These are phyloP conservation scores for Otis tarda DNA, from an alignment of 2,113 vertebrate genomes.

Conservation along the genomic window DNA sequence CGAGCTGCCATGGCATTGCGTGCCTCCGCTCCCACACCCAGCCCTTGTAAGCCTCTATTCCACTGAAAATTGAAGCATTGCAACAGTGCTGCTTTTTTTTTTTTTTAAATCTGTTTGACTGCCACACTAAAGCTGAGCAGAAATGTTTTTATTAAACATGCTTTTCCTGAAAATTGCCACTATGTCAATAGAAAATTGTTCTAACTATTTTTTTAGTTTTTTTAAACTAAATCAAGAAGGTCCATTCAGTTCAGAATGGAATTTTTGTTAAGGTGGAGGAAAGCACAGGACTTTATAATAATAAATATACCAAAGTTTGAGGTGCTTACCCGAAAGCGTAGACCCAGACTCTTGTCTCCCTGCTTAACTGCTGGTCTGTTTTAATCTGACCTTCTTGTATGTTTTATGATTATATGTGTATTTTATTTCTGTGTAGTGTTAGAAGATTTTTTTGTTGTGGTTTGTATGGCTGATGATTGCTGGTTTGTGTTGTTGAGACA, in stretches of 20 bases:
- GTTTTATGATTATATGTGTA: neutral
- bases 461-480: neutral
- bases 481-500: neutral
- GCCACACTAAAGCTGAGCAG: neutral
- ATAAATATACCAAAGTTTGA: neutral
- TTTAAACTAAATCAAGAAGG: neutral
- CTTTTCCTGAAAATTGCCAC: neutral
- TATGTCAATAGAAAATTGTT: neutral
- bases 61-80: neutral
- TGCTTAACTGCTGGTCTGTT: neutral
- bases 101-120: neutral
- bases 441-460: neutral
- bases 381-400: neutral
- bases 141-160: accelerated
- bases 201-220: neutral
- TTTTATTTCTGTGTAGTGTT: neutral
- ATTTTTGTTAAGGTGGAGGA: neutral
- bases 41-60: neutral
- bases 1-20: accelerated
- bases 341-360: neutral
- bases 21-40: neutral
- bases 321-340: neutral
- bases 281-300: neutral
- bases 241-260: neutral
- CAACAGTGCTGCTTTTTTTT: accelerated